phyloP scores from a whole-genome alignment of 1,140 invertebrate species.

The Trichoplusia ni region DNA sequence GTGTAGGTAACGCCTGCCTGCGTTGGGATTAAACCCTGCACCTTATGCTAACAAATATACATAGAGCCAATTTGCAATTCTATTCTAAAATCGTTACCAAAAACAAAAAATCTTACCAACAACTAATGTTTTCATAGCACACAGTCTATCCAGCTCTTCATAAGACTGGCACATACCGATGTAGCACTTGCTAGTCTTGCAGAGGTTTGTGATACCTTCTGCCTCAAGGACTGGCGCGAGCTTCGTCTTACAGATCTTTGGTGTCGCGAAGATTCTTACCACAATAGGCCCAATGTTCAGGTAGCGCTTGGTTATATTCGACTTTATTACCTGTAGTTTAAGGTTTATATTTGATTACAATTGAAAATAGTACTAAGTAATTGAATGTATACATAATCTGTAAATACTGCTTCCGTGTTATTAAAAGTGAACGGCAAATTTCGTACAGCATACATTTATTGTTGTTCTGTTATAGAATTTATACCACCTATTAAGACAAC shows the following conservation, averaged over 20 bases:
- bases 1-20: too few relatives aligned
- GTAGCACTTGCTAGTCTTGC: not conserved
- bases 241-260: not conserved
- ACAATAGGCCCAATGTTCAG: not conserved
- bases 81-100: too few relatives aligned
- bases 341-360: not conserved
- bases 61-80: too few relatives aligned
- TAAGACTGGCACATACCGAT: not conserved
- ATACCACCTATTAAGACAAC: too few relatives aligned
- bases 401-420: too few relatives aligned
- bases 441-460: too few relatives aligned
- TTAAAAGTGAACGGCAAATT: too few relatives aligned
- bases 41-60: too few relatives aligned
- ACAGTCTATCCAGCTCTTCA: not conserved
- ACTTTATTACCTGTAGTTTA: conserved; percentile 58
- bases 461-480: too few relatives aligned
- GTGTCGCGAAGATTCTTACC: not conserved
- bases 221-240: not conserved
- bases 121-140: not conserved
- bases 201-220: not conserved
- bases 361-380: not conserved
- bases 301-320: conserved; percentile 45
- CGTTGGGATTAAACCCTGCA: too few relatives aligned
- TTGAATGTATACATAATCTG: too few relatives aligned
- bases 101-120: conserved; percentile 1